phyloP scores from a whole-genome alignment of 2,888 invertebrate species.

The Calephelis perditalis region DNA sequence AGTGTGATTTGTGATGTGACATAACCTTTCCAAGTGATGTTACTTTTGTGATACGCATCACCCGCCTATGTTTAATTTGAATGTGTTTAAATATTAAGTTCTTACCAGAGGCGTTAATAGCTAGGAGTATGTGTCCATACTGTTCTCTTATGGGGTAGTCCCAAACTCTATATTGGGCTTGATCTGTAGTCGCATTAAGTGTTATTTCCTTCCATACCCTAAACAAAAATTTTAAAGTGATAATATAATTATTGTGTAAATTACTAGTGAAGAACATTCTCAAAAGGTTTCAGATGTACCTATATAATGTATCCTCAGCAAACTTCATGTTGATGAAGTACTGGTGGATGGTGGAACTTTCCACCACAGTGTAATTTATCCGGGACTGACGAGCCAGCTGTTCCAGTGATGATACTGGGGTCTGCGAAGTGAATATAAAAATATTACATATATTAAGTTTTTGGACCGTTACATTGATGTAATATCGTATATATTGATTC shows the following conservation, averaged over 20 bases:
- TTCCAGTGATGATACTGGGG: constrained; percentile 91
- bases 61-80: no score
- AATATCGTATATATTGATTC: no score
- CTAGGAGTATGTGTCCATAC: constrained; percentile 90
- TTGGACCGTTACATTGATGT: no score
- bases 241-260: background rate
- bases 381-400: constrained; percentile 91
- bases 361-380: constrained; percentile 92
- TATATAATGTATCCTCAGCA: constrained; percentile 92
- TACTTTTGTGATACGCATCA: no score
- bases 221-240: constrained; percentile 12
- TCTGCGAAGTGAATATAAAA: constrained; percentile 59
- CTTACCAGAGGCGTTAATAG: constrained; percentile 84
- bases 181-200: constrained; percentile 88
- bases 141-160: constrained; percentile 96
- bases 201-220: constrained; percentile 95
- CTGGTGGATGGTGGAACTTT: constrained; percentile 84
- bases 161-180: constrained; percentile 90
- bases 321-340: constrained; percentile 95
- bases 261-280: no score
- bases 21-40: no score
- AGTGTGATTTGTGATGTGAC: no score
- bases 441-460: no score
- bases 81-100: no score
- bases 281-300: constrained; percentile 54